These are phyloP conservation scores for Bibio marci DNA, from an alignment of 2,888 invertebrate species.

Conservation along the genomic window DNA sequence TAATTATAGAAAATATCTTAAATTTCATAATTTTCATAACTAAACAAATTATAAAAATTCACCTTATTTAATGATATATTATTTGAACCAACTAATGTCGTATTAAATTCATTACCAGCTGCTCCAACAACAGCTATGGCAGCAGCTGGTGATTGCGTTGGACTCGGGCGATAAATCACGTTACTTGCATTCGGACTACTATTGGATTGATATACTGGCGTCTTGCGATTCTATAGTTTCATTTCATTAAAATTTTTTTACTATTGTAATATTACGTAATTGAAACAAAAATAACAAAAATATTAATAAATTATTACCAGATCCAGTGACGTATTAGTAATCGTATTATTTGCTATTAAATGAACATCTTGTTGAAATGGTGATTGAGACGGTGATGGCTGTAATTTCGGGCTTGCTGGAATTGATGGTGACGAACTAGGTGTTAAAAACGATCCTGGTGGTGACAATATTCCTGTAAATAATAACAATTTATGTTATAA, in stretches of 20 bases:
- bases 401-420: constrained; percentile 31
- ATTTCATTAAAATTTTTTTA: too few relatives aligned
- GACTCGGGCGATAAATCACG: constrained; percentile 30
- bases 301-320: constrained; percentile 18
- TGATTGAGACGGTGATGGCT: constrained; percentile 30
- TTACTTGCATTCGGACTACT: constrained; percentile 30
- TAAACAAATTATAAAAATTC: constrained; percentile 2
- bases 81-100: constrained; percentile 30
- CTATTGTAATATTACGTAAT: too few relatives aligned
- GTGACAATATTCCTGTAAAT: constrained; percentile 30
- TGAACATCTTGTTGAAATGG: constrained; percentile 29
- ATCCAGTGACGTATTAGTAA: constrained; percentile 29
- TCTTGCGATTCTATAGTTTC: constrained; percentile 26
- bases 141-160: constrained; percentile 29
- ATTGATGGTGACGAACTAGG: constrained; percentile 32
- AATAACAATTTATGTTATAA: too few relatives aligned
- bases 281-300: not conserved
- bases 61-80: constrained; percentile 31
- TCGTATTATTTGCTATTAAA: constrained; percentile 28
- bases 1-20: not conserved
- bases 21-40: not conserved
- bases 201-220: constrained; percentile 29
- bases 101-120: constrained; percentile 29
- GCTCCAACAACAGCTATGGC: constrained; percentile 28
- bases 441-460: constrained; percentile 32